Conservation (phyloP, 2,113 vertebrate genomes). For the Parus major region DNA sequence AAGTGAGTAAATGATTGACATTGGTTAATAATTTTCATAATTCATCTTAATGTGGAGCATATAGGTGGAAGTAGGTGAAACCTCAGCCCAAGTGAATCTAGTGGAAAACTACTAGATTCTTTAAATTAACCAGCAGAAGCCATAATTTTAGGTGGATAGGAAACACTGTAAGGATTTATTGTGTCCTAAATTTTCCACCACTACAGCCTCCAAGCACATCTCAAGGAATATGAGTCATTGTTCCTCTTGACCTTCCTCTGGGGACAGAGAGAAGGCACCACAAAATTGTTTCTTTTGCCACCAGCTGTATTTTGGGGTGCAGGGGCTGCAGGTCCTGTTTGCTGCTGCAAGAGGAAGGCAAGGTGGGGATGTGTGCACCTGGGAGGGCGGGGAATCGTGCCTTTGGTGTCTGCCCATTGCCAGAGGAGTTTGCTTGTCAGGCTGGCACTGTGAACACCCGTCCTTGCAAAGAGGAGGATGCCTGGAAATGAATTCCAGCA, state of each 20-base stretch:
- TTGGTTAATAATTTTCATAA: constrained; percentile 7
- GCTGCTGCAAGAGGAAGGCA: neutral
- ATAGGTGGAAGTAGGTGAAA: neutral
- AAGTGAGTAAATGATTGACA: neutral
- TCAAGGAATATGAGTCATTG: constrained; percentile 14
- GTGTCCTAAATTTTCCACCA: constrained; percentile 5
- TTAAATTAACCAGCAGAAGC: neutral
- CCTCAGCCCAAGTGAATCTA: neutral
- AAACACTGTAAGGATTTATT: constrained; percentile 12
- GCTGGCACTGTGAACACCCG: rapidly evolving
- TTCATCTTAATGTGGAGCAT: neutral
- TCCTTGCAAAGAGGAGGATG: neutral
- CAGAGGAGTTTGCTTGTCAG: neutral
- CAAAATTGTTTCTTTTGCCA: neutral
- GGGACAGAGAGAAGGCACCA: neutral
- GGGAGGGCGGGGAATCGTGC: neutral
- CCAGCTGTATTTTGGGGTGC: neutral
- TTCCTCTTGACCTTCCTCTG: neutral
- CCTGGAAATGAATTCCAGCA: neutral
- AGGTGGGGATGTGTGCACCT: neutral
- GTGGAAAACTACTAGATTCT: neutral
- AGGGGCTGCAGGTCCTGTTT: neutral
- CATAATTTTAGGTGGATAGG: constrained; percentile 18
- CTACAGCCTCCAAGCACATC: neutral
- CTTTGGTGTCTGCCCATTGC: neutral